These are phyloP conservation scores for Rhinolophus sinicus DNA, from an alignment of 2,113 vertebrate genomes.

Conservation along the genomic window DNA sequence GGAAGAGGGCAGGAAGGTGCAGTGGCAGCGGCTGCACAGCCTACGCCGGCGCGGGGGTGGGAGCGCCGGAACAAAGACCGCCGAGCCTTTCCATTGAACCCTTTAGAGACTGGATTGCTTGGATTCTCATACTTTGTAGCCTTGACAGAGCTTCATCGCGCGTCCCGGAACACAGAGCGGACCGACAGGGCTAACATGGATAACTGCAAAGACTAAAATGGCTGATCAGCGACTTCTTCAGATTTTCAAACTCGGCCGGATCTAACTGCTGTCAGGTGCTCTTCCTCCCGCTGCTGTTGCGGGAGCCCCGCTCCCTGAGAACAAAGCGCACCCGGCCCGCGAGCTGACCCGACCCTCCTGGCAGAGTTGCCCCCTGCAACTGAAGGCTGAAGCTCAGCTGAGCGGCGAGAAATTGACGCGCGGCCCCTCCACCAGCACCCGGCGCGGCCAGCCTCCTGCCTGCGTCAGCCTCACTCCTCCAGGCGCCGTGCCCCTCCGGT, in stretches of 20 bases:
- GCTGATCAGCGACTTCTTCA: conserved; percentile 78
- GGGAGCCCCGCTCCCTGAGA: not conserved
- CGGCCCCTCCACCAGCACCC: not conserved
- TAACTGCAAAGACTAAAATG: conserved; percentile 80
- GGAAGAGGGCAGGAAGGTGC: not conserved
- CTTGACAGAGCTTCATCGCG: not conserved
- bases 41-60: not conserved
- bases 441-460: not conserved
- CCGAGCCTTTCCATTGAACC: rapidly evolving
- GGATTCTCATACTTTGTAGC: not conserved
- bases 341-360: rapidly evolving
- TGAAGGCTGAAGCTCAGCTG: rapidly evolving
- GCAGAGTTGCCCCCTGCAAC: rapidly evolving
- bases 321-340: not conserved
- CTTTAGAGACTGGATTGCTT: not conserved
- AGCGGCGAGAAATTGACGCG: not conserved
- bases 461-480: not conserved
- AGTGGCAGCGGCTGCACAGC: not conserved
- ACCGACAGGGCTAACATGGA: not conserved
- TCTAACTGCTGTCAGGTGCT: not conserved
- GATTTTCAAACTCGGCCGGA: conserved; percentile 1
- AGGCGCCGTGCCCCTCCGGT: not conserved
- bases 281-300: not conserved
- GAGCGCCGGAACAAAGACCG: not conserved
- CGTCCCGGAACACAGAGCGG: not conserved